Evolutionary conservation across 2,888 invertebrate genomes (phyloP).

Genomic region (Euplagia quadripunctaria): DNA sequence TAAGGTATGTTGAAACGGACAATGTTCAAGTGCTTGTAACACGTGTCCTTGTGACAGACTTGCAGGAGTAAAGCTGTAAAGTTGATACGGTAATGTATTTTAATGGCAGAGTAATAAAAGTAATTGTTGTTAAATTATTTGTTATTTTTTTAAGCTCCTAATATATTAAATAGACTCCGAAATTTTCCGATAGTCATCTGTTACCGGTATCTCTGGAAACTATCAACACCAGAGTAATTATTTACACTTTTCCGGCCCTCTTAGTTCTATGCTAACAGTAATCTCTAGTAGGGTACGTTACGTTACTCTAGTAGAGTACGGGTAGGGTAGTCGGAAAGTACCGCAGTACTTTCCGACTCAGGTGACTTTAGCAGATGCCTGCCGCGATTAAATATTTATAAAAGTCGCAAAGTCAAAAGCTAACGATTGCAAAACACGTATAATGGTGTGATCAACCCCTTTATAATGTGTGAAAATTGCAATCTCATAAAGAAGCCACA

Average conservation of each 20-base stretch:
- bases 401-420: neutral
- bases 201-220: too few relatives aligned
- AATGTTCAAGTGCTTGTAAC: neutral
- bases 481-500: neutral
- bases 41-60: neutral
- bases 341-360: neutral
- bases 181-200: too few relatives aligned
- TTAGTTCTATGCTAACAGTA: too few relatives aligned
- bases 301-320: too few relatives aligned
- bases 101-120: neutral
- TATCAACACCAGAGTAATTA: too few relatives aligned
- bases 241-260: too few relatives aligned
- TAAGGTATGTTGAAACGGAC: neutral
- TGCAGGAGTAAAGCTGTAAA: neutral
- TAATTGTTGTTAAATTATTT: neutral
- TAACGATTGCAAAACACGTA: too few relatives aligned
- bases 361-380: too few relatives aligned
- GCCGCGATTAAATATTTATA: too few relatives aligned
- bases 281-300: too few relatives aligned
- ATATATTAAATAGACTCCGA: too few relatives aligned
- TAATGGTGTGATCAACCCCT: neutral
- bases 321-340: too few relatives aligned
- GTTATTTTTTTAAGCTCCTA: neutral
- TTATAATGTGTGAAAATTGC: neutral
- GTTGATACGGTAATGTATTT: neutral